Conservation (phyloP, 2,888 invertebrate species). For the Ypsolopha scabrella region DNA sequence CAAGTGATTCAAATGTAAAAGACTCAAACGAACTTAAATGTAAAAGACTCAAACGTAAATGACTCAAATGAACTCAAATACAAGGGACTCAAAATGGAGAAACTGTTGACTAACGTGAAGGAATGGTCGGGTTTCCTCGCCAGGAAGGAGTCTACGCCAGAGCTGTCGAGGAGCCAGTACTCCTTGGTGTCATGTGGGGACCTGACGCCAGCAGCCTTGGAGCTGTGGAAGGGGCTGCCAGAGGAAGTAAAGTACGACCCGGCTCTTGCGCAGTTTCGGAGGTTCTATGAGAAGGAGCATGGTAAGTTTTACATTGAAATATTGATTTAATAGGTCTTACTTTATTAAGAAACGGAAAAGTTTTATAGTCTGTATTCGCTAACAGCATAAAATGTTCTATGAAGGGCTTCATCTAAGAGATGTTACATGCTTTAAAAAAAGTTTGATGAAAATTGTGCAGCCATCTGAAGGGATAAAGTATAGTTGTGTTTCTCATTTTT, state of each 20-base stretch:
- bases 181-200: constrained; percentile 62
- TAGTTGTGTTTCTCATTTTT: no score
- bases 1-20: no score
- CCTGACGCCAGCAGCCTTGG: constrained; percentile 69
- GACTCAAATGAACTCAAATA: neutral
- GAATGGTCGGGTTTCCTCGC: constrained; percentile 25
- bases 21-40: neutral
- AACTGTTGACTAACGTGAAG: constrained; percentile 21
- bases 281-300: constrained; percentile 60
- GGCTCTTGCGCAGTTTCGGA: constrained; percentile 70
- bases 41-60: no score
- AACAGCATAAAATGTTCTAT: no score
- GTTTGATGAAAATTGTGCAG: no score
- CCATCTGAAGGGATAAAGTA: no score
- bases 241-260: constrained; percentile 76
- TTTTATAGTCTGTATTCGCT: no score
- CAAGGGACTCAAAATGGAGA: neutral
- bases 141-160: constrained; percentile 35
- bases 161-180: constrained; percentile 57
- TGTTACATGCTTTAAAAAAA: no score
- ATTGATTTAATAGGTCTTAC: no score
- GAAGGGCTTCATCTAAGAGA: no score
- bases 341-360: no score
- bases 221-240: constrained; percentile 75
- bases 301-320: constrained; percentile 33